A percentile compares a stretch with the other conserved stretches of the same genome.
These are phyloP conservation scores for Spodoptera picta DNA, from an alignment of 2,888 invertebrate genomes.

Conservation along the genomic window DNA sequence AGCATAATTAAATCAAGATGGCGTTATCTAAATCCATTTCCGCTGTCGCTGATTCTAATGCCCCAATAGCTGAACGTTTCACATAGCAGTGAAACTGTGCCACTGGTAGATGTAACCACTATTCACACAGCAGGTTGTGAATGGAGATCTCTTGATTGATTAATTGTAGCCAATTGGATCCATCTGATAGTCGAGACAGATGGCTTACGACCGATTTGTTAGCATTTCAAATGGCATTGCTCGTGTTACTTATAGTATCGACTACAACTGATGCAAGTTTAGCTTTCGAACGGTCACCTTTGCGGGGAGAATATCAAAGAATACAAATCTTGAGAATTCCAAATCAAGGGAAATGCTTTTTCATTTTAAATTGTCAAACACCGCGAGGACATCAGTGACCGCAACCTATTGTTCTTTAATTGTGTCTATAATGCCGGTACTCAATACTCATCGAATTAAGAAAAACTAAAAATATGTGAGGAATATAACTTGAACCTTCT, in stretches of 20 bases:
- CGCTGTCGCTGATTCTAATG: constrained; percentile 14
- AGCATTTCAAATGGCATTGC: constrained; percentile 21
- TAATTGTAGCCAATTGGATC: constrained; percentile 54
- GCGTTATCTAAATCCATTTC: constrained; percentile 1
- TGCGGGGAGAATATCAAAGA: too few species aligned
- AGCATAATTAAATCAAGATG: neutral
- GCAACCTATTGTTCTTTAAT: too few species aligned
- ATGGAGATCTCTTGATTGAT: constrained; percentile 60
- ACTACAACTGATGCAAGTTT: neutral
- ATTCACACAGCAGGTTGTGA: constrained; percentile 60
- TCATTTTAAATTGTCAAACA: too few species aligned
- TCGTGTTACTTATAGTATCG: constrained; percentile 2
- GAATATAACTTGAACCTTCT: too few species aligned
- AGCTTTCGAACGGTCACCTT: too few species aligned
- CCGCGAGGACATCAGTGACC: too few species aligned
- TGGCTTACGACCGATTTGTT: constrained; percentile 30
- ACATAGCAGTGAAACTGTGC: constrained; percentile 57
- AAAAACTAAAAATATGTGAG: too few species aligned
- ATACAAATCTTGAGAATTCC: too few species aligned
- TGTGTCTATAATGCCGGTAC: too few species aligned
- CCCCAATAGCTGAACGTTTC: constrained; percentile 42
- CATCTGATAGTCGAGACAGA: constrained; percentile 39
- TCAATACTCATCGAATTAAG: too few species aligned
- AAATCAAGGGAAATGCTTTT: too few species aligned
- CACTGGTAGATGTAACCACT: constrained; percentile 51